Evolutionary conservation across 2,113 vertebrate genomes (phyloP), one percentile per base, ranked within the genome.

Genomic region (Caranx melampygus): DNA sequence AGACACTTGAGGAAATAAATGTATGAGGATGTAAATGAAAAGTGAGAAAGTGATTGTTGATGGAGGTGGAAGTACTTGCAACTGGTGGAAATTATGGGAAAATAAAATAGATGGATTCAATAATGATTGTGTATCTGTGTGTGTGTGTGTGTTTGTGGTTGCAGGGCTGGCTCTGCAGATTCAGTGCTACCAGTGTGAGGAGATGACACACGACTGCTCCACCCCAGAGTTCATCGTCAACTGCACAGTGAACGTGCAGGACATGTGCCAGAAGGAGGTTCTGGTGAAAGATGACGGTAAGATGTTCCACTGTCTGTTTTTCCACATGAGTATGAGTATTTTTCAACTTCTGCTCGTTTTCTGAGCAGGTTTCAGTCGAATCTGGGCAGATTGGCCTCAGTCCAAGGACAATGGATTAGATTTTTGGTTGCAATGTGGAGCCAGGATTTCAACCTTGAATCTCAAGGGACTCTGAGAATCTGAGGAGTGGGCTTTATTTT

Each of bases 241-340:
- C 89, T 99, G 98, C 87, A 99, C 98, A 0, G 96, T 99, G 49
- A 99, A 99, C 0, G 98, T 99, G 42, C 98, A 99, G 94, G 96
- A 99, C 92, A 98, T 96, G 95, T 99, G 98, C 91, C 98, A 99
- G 94, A 99, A 99, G 85, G 98, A 99, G 94, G 97, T 99, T 10
- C 96, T 99, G 91, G 96, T 99, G 85, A 97, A 96, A 93, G 97
- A 96, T 72, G 96, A 97, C 0, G 98, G 98, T 99, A 92, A 95
- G 96, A 70, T 14, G 3, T 1, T 51, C 26, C 3, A 14, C 55
- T 18, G 18, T 49, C 6, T 49, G 16, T 47, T 16, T 5, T 55
- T 14, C 26, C 26, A 26, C 26, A 26, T 26, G 26, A 26, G 26
- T 26, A 26, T 26, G 26, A 26, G 26, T 5, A 1, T 26, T 1